Percentiles rank a stretch among this genome's conserved stretches.
Conservation (phyloP, 1,140 invertebrate species). For the Sarcophaga bullata region DNA sequence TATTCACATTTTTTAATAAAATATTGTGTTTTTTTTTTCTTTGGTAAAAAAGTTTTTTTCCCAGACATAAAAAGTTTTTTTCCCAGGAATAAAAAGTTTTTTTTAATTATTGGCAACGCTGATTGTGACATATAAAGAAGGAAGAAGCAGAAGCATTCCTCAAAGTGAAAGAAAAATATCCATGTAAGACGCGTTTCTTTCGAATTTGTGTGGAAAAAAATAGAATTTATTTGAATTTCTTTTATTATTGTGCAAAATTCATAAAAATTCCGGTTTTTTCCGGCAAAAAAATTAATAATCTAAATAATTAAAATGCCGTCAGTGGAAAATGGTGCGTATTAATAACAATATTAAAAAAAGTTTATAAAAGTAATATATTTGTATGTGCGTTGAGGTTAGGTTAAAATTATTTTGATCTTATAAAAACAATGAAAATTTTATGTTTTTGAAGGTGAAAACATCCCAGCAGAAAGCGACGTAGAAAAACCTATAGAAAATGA, state of each 20-base stretch:
- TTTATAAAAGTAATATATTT: not conserved
- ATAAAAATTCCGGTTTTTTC: not conserved
- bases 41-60: too few relatives aligned
- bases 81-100: too few relatives aligned
- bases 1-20: too few relatives aligned
- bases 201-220: not conserved
- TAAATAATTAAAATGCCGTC: slow-evolving; percentile 18
- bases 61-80: too few relatives aligned
- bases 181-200: slow-evolving; percentile 30
- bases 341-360: not conserved
- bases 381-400: slow-evolving; percentile 7
- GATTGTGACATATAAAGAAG: not conserved
- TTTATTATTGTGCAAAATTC: not conserved
- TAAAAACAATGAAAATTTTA: not conserved
- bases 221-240: not conserved
- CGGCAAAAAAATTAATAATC: not conserved
- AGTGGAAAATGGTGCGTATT: slow-evolving; percentile 10
- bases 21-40: too few relatives aligned
- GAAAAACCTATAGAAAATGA: slow-evolving; percentile 15
- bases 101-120: too few relatives aligned
- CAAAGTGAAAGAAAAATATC: slow-evolving; percentile 8
- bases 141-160: slow-evolving; percentile 16
- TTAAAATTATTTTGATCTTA: slow-evolving; percentile 14
- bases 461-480: not conserved
- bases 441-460: slow-evolving; percentile 20